Evolutionary conservation across 2,888 invertebrate genomes (phyloP).

Genomic region (Odontomyia ornata): DNA sequence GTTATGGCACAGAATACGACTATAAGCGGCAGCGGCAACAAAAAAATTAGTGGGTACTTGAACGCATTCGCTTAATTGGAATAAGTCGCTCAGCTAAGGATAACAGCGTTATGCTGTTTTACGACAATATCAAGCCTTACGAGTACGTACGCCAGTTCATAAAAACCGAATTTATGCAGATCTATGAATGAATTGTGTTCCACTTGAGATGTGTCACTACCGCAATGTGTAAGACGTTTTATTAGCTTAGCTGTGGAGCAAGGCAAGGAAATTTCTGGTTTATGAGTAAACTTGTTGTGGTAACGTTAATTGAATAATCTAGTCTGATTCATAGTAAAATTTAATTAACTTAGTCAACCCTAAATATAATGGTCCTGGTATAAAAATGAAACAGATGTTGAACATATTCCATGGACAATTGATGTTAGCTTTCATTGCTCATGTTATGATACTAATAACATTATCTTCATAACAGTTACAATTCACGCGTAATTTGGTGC

Average conservation of each 20-base stretch:
- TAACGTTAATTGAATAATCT: too few relatives aligned
- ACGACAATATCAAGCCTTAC: neutral
- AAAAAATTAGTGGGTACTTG: neutral
- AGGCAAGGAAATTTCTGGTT: neutral
- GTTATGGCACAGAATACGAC: neutral
- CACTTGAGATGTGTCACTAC: neutral
- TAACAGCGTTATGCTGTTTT: slow-evolving; percentile 9
- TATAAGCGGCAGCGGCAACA: neutral
- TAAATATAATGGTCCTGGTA: too few relatives aligned
- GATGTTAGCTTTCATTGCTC: too few relatives aligned
- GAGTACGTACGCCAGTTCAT: neutral
- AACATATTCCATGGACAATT: too few relatives aligned
- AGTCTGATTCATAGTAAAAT: too few relatives aligned
- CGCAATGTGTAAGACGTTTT: neutral
- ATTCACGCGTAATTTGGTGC: too few relatives aligned
- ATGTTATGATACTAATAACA: too few relatives aligned
- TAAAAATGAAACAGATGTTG: too few relatives aligned
- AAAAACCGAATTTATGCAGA: neutral
- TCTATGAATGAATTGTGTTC: neutral
- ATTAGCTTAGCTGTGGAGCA: neutral
- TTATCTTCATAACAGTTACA: too few relatives aligned
- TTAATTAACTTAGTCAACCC: too few relatives aligned
- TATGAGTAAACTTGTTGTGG: neutral
- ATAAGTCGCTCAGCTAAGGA: slow-evolving; percentile 3
- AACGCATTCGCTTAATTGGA: slow-evolving; percentile 29